phyloP scores from a whole-genome alignment of 2,888 invertebrate genomes.

The Drosophila cognata region DNA sequence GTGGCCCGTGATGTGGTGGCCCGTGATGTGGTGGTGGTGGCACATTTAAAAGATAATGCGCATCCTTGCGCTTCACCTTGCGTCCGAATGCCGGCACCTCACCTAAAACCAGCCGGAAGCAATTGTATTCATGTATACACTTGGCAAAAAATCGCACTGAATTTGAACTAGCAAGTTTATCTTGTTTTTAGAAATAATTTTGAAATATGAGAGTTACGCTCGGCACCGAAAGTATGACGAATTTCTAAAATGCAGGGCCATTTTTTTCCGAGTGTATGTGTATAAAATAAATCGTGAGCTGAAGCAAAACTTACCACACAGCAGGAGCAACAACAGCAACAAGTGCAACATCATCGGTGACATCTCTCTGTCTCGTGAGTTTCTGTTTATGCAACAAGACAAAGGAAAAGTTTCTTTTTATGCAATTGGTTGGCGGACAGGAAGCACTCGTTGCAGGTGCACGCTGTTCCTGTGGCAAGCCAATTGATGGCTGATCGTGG shows the following conservation, averaged over 20 bases:
- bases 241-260: background rate
- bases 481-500: slow-evolving; percentile 10
- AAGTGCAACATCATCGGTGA: slow-evolving; percentile 43
- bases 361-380: slow-evolving; percentile 45
- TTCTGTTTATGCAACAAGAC: slow-evolving; percentile 57
- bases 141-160: background rate
- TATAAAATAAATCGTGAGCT: background rate
- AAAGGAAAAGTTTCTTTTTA: slow-evolving; percentile 50
- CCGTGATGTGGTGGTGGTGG: slow-evolving; percentile 53
- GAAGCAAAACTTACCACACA: slow-evolving; percentile 62
- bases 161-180: background rate
- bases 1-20: slow-evolving; percentile 21
- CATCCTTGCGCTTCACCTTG: slow-evolving; percentile 75
- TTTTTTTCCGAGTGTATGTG: background rate
- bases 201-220: background rate
- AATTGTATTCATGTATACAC: slow-evolving; percentile 12
- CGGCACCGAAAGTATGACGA: no score
- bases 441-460: slow-evolving; percentile 50
- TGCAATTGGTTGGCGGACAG: slow-evolving; percentile 52
- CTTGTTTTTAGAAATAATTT: background rate
- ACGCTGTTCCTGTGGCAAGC: slow-evolving; percentile 29
- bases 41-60: slow-evolving; percentile 64
- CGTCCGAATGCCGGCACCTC: slow-evolving; percentile 64
- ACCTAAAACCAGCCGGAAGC: slow-evolving; percentile 24
- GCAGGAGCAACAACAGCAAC: slow-evolving; percentile 61